Conservation (phyloP, 2,113 vertebrate genomes). For the Limnothrissa miodon region DNA sequence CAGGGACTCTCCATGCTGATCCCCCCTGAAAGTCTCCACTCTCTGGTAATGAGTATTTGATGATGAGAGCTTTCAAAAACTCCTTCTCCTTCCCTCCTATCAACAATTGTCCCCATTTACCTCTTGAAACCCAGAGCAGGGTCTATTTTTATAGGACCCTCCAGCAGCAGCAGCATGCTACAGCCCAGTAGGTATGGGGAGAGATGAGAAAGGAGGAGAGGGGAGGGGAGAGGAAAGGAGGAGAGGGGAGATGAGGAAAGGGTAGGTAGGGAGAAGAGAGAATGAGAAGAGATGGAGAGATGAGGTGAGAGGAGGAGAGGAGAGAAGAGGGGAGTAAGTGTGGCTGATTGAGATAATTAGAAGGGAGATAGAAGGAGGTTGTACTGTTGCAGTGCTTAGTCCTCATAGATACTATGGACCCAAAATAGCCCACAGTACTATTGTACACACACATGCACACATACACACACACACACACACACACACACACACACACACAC, state of each 20-base stretch:
- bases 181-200: too few relatives aligned
- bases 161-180: not conserved
- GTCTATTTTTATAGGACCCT: not conserved
- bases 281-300: not conserved
- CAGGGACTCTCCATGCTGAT: not conserved
- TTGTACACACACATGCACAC: too few relatives aligned
- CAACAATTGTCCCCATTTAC: not conserved
- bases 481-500: not conserved
- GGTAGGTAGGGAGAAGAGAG: too few relatives aligned
- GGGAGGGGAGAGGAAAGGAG: too few relatives aligned
- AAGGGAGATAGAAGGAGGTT: not conserved
- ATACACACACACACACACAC: not conserved
- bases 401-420: not conserved
- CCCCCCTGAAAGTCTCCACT: not conserved
- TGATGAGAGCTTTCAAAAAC: not conserved
- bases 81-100: not conserved
- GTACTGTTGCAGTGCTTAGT: not conserved
- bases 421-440: not conserved
- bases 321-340: too few relatives aligned
- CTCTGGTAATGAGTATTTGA: not conserved
- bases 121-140: not conserved
- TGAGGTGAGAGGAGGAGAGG: not conserved
- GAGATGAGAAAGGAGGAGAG: too few relatives aligned
- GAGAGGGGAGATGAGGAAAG: too few relatives aligned
- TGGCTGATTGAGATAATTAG: too few relatives aligned